A percentile compares a stretch with the other conserved stretches of the same genome.
phyloP scores from a whole-genome alignment of 2,113 vertebrate species.

The Corvus cornix region DNA sequence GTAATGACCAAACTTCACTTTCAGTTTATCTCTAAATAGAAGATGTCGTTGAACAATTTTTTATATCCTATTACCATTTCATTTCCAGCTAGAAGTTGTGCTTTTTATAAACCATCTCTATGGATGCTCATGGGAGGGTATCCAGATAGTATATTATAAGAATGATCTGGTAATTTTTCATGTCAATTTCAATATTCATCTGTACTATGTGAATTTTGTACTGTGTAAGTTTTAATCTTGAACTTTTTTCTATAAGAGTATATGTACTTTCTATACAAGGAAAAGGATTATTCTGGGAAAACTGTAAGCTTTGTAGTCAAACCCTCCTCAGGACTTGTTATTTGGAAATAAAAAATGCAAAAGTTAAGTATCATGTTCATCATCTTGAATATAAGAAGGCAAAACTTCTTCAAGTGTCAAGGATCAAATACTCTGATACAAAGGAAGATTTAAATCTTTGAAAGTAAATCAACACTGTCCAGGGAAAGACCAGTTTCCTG shows the following conservation, averaged over 20 bases:
- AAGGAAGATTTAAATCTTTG: background rate
- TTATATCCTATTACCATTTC: background rate
- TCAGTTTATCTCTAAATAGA: background rate
- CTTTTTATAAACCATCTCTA: background rate
- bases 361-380: background rate
- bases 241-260: background rate
- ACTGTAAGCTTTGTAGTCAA: background rate
- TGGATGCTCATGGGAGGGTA: background rate
- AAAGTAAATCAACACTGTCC: background rate
- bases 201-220: background rate
- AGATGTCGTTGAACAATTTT: background rate
- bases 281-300: background rate
- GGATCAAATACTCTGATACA: background rate
- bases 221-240: background rate
- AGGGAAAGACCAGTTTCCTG: background rate
- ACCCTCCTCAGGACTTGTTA: background rate
- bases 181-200: background rate
- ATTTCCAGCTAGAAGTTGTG: background rate
- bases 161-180: background rate
- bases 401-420: background rate
- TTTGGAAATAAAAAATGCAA: background rate
- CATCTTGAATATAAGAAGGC: background rate
- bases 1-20: background rate
- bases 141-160: background rate
- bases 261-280: background rate